Base-by-base conservation (phyloP, 2,888 invertebrate genomes). In the Protophormia terraenovae region DNA sequence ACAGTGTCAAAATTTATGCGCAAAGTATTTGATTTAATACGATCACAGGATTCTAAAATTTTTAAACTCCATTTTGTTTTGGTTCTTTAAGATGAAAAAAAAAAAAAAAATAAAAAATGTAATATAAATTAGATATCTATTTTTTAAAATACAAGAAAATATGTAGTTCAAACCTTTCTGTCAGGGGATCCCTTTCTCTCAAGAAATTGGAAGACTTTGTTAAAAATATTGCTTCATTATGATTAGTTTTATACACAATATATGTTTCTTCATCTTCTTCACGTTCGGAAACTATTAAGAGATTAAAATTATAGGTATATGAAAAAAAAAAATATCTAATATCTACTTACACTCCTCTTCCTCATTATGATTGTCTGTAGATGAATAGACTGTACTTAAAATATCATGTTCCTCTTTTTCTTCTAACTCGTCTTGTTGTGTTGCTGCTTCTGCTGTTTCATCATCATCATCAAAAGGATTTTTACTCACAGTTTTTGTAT, bases 1-100 rank as follows among this genome's bases (percentile, higher is more conserved):
- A 94, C 91, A 0, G 95, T 95, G 90, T 95, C 95, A 89, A 95
- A 96, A 87, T 93, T 93, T 41, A 95, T 93, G 62, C 94, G 93
- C 41, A 95, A 90, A 8, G 93, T 94, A 35, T 94, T 91, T 3
- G 93, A 90, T 84, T 92, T 92, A 3, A 92, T 89, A 10, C 92
- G 91, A 86, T 94, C 93, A 89, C 94, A 94, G 22, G 93, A 93
- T 84, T 93, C 92, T 69, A 95, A 90, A 3, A 93, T 93, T 86
- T 93, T 93, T 0, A 94, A 88, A 66, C 93, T 93, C 94, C 95
- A 95, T 84, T 92, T 93, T 0, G 92, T 91, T 86, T 90, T 90
- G 0, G 93, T 93, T 76, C 92, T 93, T 41, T 24, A 76, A 85
- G 6, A 32, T 8, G 10, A 32, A 83, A 76, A 5, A 8, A 35